Base-by-base conservation (phyloP, 1,140 invertebrate species). In the Lutraria rhynchaena region DNA sequence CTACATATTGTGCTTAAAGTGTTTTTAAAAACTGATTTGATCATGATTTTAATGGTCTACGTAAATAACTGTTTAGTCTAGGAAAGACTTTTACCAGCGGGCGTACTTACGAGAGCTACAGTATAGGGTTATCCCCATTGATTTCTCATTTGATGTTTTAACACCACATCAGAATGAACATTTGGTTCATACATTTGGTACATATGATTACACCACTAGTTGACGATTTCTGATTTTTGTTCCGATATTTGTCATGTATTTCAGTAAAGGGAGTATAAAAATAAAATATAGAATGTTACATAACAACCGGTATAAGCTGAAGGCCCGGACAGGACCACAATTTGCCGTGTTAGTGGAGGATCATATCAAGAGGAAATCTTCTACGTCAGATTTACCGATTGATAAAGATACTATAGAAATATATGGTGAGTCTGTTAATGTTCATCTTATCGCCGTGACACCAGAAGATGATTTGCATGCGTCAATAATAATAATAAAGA, bases 261-360 rank as follows among this genome's bases (percentile, higher is more conserved):
- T 13, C 55, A 74, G 70, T 74, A 49, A 49, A 2, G 70, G 70
- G 27, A 74, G 70, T 74, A 74, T 74, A 74, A 60, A 58, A 44
- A 31, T 55, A 9, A 27, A 37, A 27, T 74, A 55, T 44, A 35
- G 27, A 31, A 74, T 58, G 55, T 24, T 44, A 27, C 31, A 74
- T 44, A 37, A 74, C 19, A 37, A 74, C n/a, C 11, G 35, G 0
- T 58, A 58, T 44, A 58, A 58, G 33, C 22, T 35, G 27, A 49
- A n/a, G 35, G 51, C 51, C 27, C 22, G 17, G 22, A 55, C 70
- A 17, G 55, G 29, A 9, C 70, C 70, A 24, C 33, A 74, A 19
- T 74, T 57, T 57, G 55, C 70, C 11, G 70, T 7, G 9, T 3
- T 41, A 24, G 51, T 74, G 4, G 35, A 55, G 35, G 49, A 57